Base-by-base conservation (phyloP, 1,140 invertebrate species). In the Caerostris darwini region DNA sequence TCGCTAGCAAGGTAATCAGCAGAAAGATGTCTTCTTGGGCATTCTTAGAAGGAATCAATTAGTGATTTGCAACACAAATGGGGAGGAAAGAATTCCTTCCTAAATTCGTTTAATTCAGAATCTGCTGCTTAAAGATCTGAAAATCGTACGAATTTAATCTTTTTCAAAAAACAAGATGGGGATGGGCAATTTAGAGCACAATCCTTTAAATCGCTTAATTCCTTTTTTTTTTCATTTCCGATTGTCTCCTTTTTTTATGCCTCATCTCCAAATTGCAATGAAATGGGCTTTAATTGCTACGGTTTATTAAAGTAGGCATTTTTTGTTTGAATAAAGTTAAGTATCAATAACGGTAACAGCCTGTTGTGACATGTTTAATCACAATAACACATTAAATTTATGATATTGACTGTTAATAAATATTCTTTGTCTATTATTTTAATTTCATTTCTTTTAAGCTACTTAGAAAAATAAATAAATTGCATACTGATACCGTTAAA, bases 151-250 rank as follows among this genome's bases (percentile, higher is more conserved):
- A 50, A 50, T 50, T 77, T 77, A 50, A 77, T 77, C 71, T 77
- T 1, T 34, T 34, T 34, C 53, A 50, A 12, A 12, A 50, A 10
- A 12, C 5, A 14, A 19, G 50, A 77, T 50, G 5, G 50, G 12
- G 34, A 12, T 5, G 10, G 10, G 71, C 34, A 77, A 77, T 77
- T 77, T 50, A 34, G 50, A 5, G 5, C 71, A 77, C 71, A 77
- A 77, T 77, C 71, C 50, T 53, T 77, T 77, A 77, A 77, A 77
- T 53, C 71, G 14, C 50, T 77, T 77, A 77, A 77, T 77, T 77
- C 71, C 50, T 34, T 34, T 34, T 50, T 77, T 77, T 77, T 53
- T 14, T 12, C 71, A 77, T 77, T 77, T 77, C 12, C 71, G 53
- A 77, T 53, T 77, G 71, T 77, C 34, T 8, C 53, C 50, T 77